These are phyloP conservation scores for Rhopilema esculentum DNA, from an alignment of 30 jellyfish, hydroid and myxozoan species.

Conservation along the genomic window DNA sequence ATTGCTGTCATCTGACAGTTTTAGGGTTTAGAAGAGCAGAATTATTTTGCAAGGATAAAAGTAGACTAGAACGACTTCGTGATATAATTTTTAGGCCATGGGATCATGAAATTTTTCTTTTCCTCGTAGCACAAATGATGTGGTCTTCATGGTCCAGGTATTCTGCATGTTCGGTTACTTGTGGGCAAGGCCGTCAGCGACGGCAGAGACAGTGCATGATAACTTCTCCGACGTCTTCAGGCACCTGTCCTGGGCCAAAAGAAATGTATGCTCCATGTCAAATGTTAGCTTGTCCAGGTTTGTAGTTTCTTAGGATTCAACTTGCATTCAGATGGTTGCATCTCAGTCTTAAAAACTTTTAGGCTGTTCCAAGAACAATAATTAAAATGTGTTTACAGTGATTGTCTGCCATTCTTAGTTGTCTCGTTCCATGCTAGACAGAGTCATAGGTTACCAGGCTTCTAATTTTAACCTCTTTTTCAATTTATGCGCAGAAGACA, in stretches of 20 bases:
- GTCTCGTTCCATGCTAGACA: no score
- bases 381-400: no score
- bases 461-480: neutral
- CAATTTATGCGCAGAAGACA: conserved; percentile 17
- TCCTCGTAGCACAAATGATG: conserved; percentile 53
- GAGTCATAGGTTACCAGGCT: no score
- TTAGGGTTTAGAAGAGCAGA: no score
- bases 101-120: neutral
- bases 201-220: conserved; percentile 75
- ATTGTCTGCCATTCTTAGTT: no score
- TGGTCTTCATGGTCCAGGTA: conserved; percentile 86
- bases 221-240: conserved; percentile 50
- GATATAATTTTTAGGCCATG: neutral
- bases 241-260: conserved; percentile 74
- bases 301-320: neutral
- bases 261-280: conserved; percentile 85
- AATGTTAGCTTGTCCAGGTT: conserved; percentile 81
- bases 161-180: conserved; percentile 80
- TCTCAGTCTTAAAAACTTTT: neutral
- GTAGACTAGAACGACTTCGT: no score
- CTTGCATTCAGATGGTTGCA: neutral
- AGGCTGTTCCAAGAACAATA: no score
- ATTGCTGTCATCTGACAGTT: no score
- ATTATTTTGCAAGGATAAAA: no score
- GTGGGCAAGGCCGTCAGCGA: conserved; percentile 79